phyloP scores from a whole-genome alignment of 2,797 vertebrate species.

The Clarias pachynema region DNA sequence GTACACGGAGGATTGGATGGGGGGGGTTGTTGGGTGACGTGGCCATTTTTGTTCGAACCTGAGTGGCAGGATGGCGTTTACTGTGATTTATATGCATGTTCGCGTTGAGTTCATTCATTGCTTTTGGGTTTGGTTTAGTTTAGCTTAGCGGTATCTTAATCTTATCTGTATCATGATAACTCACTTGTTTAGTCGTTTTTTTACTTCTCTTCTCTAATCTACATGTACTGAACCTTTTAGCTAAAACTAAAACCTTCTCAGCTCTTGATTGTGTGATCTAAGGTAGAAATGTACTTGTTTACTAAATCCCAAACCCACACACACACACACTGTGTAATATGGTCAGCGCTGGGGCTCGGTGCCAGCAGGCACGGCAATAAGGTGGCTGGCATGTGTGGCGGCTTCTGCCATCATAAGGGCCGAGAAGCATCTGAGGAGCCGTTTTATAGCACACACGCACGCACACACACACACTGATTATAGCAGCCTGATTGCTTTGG shows the following conservation, averaged over 20 bases:
- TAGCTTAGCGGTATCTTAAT: conserved; percentile 5
- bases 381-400: conserved; percentile 54
- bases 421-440: conserved; percentile 64
- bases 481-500: conserved; percentile 70
- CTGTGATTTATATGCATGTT: neutral
- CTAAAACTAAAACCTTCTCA: neutral
- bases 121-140: conserved; percentile 3
- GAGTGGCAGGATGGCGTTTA: conserved; percentile 11
- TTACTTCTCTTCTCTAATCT: neutral
- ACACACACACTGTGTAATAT: conserved; percentile 9
- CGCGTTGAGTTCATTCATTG: neutral
- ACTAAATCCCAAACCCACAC: neutral
- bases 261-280: neutral
- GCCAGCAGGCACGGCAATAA: conserved; percentile 45
- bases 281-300: neutral
- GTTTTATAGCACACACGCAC: conserved; percentile 65
- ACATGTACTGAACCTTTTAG: neutral
- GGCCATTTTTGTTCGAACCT: conserved; percentile 37
- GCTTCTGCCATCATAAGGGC: conserved; percentile 51
- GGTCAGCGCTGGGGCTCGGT: conserved; percentile 14
- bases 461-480: conserved; percentile 55
- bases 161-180: neutral
- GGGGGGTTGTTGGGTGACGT: conserved; percentile 28
- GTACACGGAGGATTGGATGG: conserved; percentile 35
- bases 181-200: neutral